Evolutionary conservation across 2,888 invertebrate species (phyloP), one percentile per base, ranked within the genome.

Genomic region (Keiferia lycopersicella): DNA sequence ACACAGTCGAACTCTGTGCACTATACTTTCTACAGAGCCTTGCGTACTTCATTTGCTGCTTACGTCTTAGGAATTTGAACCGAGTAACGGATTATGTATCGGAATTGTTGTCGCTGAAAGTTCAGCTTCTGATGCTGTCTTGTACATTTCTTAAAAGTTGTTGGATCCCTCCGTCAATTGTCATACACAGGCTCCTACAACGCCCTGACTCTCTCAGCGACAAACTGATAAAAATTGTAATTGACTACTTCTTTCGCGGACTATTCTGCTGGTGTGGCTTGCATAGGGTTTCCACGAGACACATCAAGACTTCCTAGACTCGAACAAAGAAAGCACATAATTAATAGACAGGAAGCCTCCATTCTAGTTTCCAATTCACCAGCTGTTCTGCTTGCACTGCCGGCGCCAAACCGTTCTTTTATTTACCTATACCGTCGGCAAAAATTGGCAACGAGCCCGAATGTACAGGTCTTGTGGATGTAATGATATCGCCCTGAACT

Each of bases 401-500:
- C 73, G 81, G 82, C 82, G 83, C 82, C 85, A 78, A 80, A 80
- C 75, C 74, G 78, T 77, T 77, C 80, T 80, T 86, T 84, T 85
- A 87, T 88, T 87, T 85, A 86, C 86, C n/a, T n/a, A n/a, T n/a
- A 87, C 79, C 78, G 66, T 18, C 71, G 72, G 74, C 82, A 88
- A 88, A 87, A 84, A 80, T 87, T 89, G 90, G 90, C 89, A 80
- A 67, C 62, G 69, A 62, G 82, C 88, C 88, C 83, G 82, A 79
- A 74, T 72, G 68, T 74, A 73, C 67, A 66, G 65, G 73, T 73
- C 77, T 74, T 75, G 73, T 74, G 73, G 65, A 74, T 72, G 73
- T 73, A 75, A 73, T 74, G 74, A 78, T 79, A 81, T 79, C 77
- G 73, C 69, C 69, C 66, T 80, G 76, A 75, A 77, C 72, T 48